Evolutionary conservation across 2,113 vertebrate genomes (phyloP).

Genomic region (Brienomyrus longianalis): DNA sequence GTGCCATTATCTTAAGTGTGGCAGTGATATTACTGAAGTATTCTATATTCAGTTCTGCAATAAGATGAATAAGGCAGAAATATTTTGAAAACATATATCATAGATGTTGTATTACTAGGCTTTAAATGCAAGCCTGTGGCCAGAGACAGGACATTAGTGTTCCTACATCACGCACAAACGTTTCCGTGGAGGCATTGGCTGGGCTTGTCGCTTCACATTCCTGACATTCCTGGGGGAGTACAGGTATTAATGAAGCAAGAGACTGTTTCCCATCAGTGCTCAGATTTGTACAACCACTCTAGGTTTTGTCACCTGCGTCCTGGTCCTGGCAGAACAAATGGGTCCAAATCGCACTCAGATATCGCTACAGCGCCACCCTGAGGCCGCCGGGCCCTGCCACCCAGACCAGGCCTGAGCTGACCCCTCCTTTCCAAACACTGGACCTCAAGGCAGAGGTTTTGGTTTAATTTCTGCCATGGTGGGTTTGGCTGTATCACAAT

Average conservation of each 20-base stretch:
- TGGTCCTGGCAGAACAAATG: not conserved
- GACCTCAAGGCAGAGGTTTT: not conserved
- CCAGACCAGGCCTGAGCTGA: not conserved
- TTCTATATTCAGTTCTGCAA: not conserved
- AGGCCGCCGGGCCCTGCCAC: not conserved
- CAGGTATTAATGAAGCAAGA: not conserved
- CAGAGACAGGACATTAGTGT: not conserved
- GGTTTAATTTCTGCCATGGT: not conserved
- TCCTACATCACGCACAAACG: not conserved
- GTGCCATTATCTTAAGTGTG: not conserved
- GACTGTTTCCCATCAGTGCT: not conserved
- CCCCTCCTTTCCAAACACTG: not conserved
- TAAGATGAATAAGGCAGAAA: not conserved
- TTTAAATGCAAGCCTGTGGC: not conserved
- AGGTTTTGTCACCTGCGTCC: not conserved
- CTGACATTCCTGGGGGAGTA: not conserved
- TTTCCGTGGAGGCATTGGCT: not conserved
- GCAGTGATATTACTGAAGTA: not conserved
- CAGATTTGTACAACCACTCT: not conserved
- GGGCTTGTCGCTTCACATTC: not conserved
- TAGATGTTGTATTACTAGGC: not conserved
- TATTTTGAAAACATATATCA: not conserved
- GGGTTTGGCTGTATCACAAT: not conserved
- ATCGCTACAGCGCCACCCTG: not conserved
- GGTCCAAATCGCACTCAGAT: not conserved